Evolutionary conservation across 2,797 vertebrate species (phyloP).

Genomic region (Psittacula derbiana): DNA sequence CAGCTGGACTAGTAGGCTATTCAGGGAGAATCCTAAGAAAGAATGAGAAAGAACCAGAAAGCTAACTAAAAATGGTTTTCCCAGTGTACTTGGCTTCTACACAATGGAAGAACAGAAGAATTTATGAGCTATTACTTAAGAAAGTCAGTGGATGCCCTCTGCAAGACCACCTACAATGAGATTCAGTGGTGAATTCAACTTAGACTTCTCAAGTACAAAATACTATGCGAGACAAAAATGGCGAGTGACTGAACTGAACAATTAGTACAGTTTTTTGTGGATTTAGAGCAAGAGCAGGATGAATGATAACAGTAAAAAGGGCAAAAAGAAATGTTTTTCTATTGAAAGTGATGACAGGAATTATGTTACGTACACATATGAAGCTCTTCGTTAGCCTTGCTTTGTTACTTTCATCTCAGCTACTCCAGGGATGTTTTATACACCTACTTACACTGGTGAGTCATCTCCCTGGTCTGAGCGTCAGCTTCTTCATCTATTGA

Average conservation of each 20-base stretch:
- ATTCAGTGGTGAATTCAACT: background rate
- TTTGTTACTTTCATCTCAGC: background rate
- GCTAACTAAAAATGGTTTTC: background rate
- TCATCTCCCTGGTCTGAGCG: background rate
- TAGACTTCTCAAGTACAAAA: background rate
- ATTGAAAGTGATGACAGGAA: background rate
- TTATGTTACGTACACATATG: background rate
- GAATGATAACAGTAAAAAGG: background rate
- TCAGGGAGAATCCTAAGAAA: background rate
- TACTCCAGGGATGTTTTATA: background rate
- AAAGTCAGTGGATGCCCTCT: background rate
- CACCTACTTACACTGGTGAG: background rate
- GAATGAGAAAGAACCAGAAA: background rate
- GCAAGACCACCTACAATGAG: background rate
- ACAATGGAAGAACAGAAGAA: background rate
- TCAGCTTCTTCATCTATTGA: background rate
- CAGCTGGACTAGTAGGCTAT: background rate
- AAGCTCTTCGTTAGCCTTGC: background rate
- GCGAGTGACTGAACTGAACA: background rate
- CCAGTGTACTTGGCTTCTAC: background rate
- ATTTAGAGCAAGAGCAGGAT: background rate
- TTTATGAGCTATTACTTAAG: background rate
- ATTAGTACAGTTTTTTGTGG: background rate
- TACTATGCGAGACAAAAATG: background rate
- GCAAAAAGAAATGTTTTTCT: background rate